phyloP scores from a whole-genome alignment of 92 coral and sea anemone genomes.

The Epizoanthus stellaris region DNA sequence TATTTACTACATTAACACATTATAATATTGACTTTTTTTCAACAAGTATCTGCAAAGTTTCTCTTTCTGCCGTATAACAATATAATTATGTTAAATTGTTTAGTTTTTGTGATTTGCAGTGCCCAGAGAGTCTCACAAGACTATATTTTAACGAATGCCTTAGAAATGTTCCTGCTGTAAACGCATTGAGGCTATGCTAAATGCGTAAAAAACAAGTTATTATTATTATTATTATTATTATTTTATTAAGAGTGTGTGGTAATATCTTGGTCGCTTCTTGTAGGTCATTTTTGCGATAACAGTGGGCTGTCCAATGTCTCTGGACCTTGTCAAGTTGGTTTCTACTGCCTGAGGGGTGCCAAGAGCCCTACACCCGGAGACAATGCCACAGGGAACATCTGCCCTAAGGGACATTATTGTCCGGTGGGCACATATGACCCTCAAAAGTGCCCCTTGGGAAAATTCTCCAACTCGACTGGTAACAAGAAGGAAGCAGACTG shows the following conservation, averaged over 20 bases:
- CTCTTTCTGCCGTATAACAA: too few relatives aligned
- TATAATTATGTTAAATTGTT: too few relatives aligned
- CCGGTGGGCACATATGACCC: conserved; percentile 89
- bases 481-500: conserved; percentile 82
- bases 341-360: conserved; percentile 88
- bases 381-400: conserved; percentile 86
- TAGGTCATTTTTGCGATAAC: conserved; percentile 86
- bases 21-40: too few relatives aligned
- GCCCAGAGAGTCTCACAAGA: too few relatives aligned
- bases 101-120: too few relatives aligned
- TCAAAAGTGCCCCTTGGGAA: conserved; percentile 86
- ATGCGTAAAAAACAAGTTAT: too few relatives aligned
- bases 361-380: conserved; percentile 82
- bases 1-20: too few relatives aligned
- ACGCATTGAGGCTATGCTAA: too few relatives aligned
- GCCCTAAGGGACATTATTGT: conserved; percentile 89
- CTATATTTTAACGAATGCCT: too few relatives aligned
- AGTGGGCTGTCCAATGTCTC: conserved; percentile 78
- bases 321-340: conserved; percentile 92
- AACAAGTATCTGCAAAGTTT: too few relatives aligned
- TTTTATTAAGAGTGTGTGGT: not conserved
- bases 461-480: conserved; percentile 80
- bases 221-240: too few relatives aligned
- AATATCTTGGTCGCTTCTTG: not conserved
- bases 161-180: too few relatives aligned